These are phyloP conservation scores for Ecdyonurus torrentis DNA, from an alignment of 2,888 invertebrate species.

Conservation along the genomic window DNA sequence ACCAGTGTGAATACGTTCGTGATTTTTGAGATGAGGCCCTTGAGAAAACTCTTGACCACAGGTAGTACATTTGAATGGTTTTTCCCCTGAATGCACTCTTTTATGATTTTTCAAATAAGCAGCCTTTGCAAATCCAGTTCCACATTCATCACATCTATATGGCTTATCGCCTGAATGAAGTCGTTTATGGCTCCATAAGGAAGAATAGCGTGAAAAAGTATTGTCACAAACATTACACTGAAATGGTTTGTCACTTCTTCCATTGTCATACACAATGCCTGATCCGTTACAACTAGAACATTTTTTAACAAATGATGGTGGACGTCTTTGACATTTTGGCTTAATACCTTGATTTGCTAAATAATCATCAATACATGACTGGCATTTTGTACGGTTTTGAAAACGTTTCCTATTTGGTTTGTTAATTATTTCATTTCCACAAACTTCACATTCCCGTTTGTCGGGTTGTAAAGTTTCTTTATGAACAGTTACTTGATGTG, in stretches of 20 bases:
- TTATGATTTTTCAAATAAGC: constrained; percentile 83
- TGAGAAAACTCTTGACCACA: constrained; percentile 86
- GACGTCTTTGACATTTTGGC: not conserved
- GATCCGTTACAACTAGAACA: not conserved
- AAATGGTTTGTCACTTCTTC: constrained; percentile 55
- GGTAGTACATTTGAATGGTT: constrained; percentile 50
- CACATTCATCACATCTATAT: constrained; percentile 76
- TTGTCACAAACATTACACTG: constrained; percentile 71
- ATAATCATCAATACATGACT: not conserved
- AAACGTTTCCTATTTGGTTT: not conserved
- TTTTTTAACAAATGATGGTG: not conserved
- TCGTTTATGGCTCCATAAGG: constrained; percentile 77
- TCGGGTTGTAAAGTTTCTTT: not conserved
- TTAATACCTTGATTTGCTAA: not conserved
- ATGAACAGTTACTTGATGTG: not conserved
- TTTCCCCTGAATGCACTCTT: constrained; percentile 61
- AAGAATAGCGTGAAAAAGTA: constrained; percentile 39
- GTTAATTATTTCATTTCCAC: not conserved
- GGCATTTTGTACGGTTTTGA: not conserved
- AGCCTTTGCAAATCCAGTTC: constrained; percentile 74
- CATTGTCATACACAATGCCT: not conserved
- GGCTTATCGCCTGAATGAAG: constrained; percentile 71
- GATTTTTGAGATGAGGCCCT: constrained; percentile 74
- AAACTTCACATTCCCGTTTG: not conserved
- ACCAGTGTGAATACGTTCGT: constrained; percentile 74